Conservation (phyloP, 2,888 invertebrate species). For the Alsophila aescularia region DNA sequence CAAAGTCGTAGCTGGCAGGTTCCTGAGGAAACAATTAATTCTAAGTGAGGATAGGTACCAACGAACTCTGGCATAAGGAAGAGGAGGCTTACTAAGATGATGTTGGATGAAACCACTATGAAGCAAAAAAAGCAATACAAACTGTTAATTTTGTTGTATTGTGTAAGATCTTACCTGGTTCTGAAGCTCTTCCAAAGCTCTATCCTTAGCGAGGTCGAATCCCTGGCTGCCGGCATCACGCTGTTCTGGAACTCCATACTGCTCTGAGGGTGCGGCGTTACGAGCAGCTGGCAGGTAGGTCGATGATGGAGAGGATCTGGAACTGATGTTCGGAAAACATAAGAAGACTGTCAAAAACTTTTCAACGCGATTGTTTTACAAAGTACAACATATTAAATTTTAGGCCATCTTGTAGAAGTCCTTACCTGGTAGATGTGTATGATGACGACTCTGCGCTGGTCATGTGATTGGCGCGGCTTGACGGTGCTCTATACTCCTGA, state of each 20-base stretch:
- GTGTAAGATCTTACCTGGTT: constrained; percentile 51
- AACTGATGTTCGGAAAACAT: no score
- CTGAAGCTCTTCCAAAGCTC: constrained; percentile 55
- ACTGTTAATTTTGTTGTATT: no score
- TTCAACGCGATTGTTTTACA: no score
- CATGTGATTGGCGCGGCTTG: constrained; percentile 56
- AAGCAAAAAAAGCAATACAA: no score
- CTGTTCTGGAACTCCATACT: constrained; percentile 72
- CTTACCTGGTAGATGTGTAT: constrained; percentile 60
- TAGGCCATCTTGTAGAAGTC: no score
- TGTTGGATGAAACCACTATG: no score
- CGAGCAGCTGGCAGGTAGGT: constrained; percentile 54
- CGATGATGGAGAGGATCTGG: constrained; percentile 57
- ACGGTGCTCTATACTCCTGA: constrained; percentile 78
- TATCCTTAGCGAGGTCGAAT: constrained; percentile 54
- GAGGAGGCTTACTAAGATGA: no score
- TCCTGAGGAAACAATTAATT: constrained; percentile 71
- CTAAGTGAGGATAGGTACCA: no score
- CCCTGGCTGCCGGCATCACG: constrained; percentile 54
- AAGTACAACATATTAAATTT: no score
- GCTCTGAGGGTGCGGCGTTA: constrained; percentile 62
- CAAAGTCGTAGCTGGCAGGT: constrained; percentile 87
- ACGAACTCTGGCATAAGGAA: no score
- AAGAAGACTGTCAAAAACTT: no score
- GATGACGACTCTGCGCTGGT: constrained; percentile 55